A percentile compares a stretch with the other conserved stretches of the same genome.
These are phyloP conservation scores for Stictonetta naevosa DNA, from an alignment of 2,113 vertebrate genomes.

Conservation along the genomic window DNA sequence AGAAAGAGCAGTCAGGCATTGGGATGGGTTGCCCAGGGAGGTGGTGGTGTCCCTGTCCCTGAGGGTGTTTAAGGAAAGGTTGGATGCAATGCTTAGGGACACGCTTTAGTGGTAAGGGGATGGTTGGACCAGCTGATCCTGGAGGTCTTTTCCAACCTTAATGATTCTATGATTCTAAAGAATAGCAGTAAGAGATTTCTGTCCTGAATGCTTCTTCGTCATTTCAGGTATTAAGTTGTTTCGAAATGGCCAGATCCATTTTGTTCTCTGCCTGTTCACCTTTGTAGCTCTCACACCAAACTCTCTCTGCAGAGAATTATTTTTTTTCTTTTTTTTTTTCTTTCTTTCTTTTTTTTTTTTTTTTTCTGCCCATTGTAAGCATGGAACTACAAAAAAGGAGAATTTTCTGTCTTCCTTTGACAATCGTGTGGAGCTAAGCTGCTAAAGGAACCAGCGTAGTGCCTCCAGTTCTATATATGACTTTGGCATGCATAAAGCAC, in stretches of 20 bases:
- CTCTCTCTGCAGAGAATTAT: background rate
- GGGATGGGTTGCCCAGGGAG: too few relatives aligned
- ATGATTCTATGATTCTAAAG: too few relatives aligned
- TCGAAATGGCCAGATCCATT: background rate
- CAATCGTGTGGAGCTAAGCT: fast-evolving
- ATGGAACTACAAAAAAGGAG: background rate
- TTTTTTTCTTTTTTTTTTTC: background rate
- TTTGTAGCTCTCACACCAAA: background rate
- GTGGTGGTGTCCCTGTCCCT: too few relatives aligned
- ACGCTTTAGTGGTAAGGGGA: too few relatives aligned
- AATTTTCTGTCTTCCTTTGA: background rate
- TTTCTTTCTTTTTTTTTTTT: background rate
- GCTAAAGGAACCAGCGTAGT: background rate
- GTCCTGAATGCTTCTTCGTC: fast-evolving
- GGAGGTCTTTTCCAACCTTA: too few relatives aligned
- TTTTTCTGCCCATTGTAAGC: background rate
- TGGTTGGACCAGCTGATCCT: too few relatives aligned
- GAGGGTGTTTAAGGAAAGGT: too few relatives aligned
- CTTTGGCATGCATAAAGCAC: background rate
- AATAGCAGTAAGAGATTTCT: background rate
- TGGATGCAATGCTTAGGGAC: too few relatives aligned
- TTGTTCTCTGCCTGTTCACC: background rate
- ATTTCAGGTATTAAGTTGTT: background rate
- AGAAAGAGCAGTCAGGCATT: too few relatives aligned
- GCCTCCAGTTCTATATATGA: background rate